These are phyloP conservation scores for Tetanocera ferruginea DNA, from an alignment of 2,888 invertebrate genomes.

Conservation along the genomic window DNA sequence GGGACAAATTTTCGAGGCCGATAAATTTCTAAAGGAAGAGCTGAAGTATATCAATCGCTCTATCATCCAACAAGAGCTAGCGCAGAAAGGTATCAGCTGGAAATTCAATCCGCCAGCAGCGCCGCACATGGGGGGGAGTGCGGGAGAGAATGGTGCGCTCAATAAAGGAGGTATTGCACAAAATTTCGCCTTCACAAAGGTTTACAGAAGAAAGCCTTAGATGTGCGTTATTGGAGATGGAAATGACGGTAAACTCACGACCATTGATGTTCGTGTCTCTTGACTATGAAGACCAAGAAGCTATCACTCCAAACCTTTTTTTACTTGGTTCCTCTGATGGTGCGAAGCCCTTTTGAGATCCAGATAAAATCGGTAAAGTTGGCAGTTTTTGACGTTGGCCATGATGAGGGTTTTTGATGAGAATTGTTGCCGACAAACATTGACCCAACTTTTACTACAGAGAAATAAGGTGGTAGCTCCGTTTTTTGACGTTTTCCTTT, in stretches of 20 bases:
- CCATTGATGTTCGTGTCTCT: not conserved
- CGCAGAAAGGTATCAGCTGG: constrained; percentile 17
- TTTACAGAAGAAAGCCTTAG: constrained; percentile 6
- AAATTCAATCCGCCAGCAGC: constrained; percentile 46
- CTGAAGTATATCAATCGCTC: constrained; percentile 8
- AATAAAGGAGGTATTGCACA: constrained; percentile 32
- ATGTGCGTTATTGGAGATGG: constrained; percentile 38
- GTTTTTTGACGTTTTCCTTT: too few species aligned
- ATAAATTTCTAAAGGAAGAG: constrained; percentile 19
- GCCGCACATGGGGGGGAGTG: constrained; percentile 32
- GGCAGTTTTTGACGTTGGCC: constrained; percentile 23
- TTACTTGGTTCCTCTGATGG: not conserved
- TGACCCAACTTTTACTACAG: too few species aligned
- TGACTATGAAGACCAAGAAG: constrained; percentile 12
- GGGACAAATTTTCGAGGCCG: constrained; percentile 31
- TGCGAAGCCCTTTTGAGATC: not conserved
- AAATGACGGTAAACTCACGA: constrained; percentile 31
- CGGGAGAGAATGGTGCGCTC: constrained; percentile 38
- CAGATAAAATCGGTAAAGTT: constrained; percentile 8
- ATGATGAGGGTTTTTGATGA: too few species aligned
- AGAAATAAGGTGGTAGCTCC: too few species aligned
- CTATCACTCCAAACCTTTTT: constrained; percentile 44
- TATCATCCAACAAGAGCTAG: not conserved
- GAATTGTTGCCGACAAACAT: too few species aligned
- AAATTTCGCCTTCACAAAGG: constrained; percentile 9